Conservation (phyloP, 1,140 invertebrate genomes). For the Battus philenor region DNA sequence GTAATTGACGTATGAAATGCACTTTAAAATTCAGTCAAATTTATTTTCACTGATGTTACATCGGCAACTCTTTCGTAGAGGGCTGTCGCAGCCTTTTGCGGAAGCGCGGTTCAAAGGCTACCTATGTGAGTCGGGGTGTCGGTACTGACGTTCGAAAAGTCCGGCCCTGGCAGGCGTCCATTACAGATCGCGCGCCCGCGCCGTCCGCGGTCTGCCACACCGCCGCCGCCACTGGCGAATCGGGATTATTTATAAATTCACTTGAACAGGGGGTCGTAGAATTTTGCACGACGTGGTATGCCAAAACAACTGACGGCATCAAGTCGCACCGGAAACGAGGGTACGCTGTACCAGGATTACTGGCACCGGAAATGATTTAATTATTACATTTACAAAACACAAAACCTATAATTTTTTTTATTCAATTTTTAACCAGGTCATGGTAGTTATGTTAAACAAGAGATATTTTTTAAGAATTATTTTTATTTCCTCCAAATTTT, state of each 20-base stretch:
- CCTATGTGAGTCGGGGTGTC: slow-evolving; percentile 21
- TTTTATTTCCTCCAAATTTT: too few relatives aligned
- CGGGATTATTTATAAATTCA: slow-evolving; percentile 74
- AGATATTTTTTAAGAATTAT: too few relatives aligned
- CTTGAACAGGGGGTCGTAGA: slow-evolving; percentile 72
- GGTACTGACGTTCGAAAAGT: too few relatives aligned
- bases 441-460: too few relatives aligned
- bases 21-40: too few relatives aligned
- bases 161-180: slow-evolving; percentile 35
- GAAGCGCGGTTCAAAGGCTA: slow-evolving; percentile 14
- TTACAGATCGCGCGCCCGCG: slow-evolving; percentile 58
- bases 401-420: not conserved
- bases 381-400: not conserved
- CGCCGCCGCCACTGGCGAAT: slow-evolving; percentile 66
- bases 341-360: slow-evolving; percentile 23
- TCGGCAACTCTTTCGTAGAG: not conserved
- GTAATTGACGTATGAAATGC: slow-evolving; percentile 12
- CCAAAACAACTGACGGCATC: slow-evolving; percentile 52
- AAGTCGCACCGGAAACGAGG: slow-evolving; percentile 54
- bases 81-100: too few relatives aligned
- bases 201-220: slow-evolving; percentile 66
- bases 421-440: too few relatives aligned
- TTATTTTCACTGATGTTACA: too few relatives aligned
- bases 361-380: not conserved
- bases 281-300: slow-evolving; percentile 68